Percentiles rank a stretch among this genome's conserved stretches.
These are phyloP conservation scores for Tonatia bakeri DNA, from an alignment of 2,113 vertebrate genomes.

Conservation along the genomic window DNA sequence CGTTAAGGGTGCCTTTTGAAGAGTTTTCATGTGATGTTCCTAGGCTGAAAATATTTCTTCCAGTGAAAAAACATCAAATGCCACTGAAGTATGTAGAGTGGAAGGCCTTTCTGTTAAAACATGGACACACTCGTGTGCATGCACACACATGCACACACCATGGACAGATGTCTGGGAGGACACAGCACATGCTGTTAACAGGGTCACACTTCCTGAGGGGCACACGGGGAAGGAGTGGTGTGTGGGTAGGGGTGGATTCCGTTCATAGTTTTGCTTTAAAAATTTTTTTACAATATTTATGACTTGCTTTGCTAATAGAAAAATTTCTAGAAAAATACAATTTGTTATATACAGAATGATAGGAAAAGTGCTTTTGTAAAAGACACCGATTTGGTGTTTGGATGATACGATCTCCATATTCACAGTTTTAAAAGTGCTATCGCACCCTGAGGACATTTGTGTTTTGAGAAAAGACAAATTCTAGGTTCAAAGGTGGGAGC, in stretches of 20 bases:
- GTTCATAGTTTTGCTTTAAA: neutral
- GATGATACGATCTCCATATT: neutral
- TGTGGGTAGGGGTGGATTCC: neutral
- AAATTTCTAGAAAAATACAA: neutral
- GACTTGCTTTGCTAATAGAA: neutral
- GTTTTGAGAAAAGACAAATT: neutral
- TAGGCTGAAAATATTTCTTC: neutral
- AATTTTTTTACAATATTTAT: neutral
- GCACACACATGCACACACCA: neutral
- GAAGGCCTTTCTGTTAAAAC: neutral
- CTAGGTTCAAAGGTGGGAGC: neutral
- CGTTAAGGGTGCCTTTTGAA: neutral
- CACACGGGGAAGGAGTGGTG: neutral
- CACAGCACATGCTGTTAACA: neutral
- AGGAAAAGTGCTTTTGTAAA: neutral
- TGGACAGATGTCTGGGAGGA: neutral
- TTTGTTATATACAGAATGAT: neutral
- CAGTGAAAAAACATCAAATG: neutral
- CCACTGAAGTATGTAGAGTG: neutral
- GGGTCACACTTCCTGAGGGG: neutral
- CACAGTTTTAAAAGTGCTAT: neutral
- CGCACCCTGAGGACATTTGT: neutral
- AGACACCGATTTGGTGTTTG: neutral
- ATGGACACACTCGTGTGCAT: neutral
- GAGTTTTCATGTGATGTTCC: neutral